phyloP scores from a whole-genome alignment of 2,113 vertebrate species.

The Cynoglossus semilaevis region DNA sequence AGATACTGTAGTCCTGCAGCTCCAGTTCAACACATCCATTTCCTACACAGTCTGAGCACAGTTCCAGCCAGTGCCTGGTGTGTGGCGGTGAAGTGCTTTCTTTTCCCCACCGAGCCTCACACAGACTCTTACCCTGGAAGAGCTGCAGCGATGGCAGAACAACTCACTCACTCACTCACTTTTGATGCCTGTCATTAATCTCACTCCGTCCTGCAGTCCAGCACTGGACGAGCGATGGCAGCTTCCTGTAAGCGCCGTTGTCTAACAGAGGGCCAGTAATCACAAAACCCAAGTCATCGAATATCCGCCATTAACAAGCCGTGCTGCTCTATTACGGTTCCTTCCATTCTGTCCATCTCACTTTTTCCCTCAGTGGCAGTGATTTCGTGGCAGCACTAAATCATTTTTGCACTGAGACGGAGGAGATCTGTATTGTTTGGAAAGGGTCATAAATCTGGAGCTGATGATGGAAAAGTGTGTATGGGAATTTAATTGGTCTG shows the following conservation, averaged over 20 bases:
- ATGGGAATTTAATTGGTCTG: slow-evolving; percentile 38
- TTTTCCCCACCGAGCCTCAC: not conserved
- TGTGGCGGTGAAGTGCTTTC: not conserved
- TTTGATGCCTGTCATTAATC: slow-evolving; percentile 29
- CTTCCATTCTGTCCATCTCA: slow-evolving; percentile 54
- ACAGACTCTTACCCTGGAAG: slow-evolving; percentile 1
- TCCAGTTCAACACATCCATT: not conserved
- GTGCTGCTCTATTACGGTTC: slow-evolving; percentile 49
- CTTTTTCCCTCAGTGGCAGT: slow-evolving; percentile 47
- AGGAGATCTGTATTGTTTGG: slow-evolving; percentile 59
- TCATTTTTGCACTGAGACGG: slow-evolving; percentile 28
- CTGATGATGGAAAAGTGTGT: slow-evolving; percentile 45
- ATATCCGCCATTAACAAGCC: slow-evolving; percentile 48
- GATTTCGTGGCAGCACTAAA: slow-evolving; percentile 47
- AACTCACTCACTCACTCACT: slow-evolving; percentile 2
- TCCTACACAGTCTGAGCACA: not conserved
- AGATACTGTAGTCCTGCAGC: too few relatives aligned
- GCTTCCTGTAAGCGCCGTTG: slow-evolving; percentile 63
- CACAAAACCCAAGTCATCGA: slow-evolving; percentile 41
- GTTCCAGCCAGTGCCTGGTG: not conserved
- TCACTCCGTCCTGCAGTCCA: slow-evolving; percentile 23
- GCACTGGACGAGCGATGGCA: slow-evolving; percentile 49
- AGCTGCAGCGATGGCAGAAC: slow-evolving; percentile 1
- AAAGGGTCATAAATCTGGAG: slow-evolving; percentile 51
- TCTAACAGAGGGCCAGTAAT: slow-evolving; percentile 47